Evolutionary conservation across 2,113 vertebrate genomes (phyloP), one percentile per base, ranked within the genome.

Genomic region (Urocolius indicus): DNA sequence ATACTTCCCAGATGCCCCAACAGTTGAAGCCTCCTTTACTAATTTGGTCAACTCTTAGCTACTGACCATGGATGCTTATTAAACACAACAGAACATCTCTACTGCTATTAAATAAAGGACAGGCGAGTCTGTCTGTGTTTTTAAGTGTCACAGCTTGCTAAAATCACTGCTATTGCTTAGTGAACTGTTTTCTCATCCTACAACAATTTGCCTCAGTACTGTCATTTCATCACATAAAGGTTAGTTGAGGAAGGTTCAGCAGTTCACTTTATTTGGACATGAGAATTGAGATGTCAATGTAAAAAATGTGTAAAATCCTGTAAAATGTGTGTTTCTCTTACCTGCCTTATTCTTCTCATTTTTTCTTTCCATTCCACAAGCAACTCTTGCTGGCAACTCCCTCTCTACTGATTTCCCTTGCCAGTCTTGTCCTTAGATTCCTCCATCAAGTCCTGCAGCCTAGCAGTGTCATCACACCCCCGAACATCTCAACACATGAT

Each of bases 161-260:
- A 91, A 84, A 78, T 87, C 65, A 63, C 45, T 61, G 76, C 59
- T 81, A 36, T 51, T 1, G 18, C 77, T 90, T n/a, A 34, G 38
- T 55, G 66, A 93, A 95, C 54, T 66, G 11, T 88, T 86, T 89
- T 84, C 94, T 92, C 80, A 92, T 68, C 34, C 48, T 63, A 30
- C 12, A 49, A 58, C 20, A 7, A 51, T 71, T 73, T 77, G 46
- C 72, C 68, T 88, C 82, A 86, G 78, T 21, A 7, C n/a, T 90
- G 79, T 55, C 76, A 45, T 92, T 95, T 86, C 34, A 63, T 72
- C 61, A 67, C 0, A 0, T 63, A 74, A 90, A 38, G 55, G 57
- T 90, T 77, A 84, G 38, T 22, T 76, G 48, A 0, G 1, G 43
- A 68, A 51, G 41, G 72, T 73, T 83, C 49, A 83, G 71, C 27